Conservation (phyloP, 2,113 vertebrate genomes). For the Parotia lawesii region DNA sequence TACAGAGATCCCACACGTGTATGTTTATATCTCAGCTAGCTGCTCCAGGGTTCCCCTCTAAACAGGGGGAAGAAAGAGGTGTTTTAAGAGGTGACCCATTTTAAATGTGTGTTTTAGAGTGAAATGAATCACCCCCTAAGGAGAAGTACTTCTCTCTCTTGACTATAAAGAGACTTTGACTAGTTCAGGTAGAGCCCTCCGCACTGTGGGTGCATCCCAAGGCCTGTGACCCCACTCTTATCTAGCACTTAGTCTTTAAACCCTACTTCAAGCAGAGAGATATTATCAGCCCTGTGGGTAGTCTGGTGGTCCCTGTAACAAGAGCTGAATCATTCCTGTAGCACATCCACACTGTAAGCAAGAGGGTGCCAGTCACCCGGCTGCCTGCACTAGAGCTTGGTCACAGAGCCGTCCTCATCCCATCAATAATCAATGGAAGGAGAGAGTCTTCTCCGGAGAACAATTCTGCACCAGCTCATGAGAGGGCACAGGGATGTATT, state of each 20-base stretch:
- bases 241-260: not conserved
- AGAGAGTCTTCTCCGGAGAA: not conserved
- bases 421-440: not conserved
- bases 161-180: not conserved
- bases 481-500: not conserved
- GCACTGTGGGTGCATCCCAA: not conserved
- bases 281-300: not conserved
- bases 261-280: not conserved
- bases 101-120: slow-evolving; percentile 44
- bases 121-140: slow-evolving; percentile 14
- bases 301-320: not conserved
- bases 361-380: not conserved
- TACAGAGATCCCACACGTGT: not conserved
- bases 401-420: not conserved
- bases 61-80: not conserved
- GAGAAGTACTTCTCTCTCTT: not conserved
- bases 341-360: not conserved
- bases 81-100: slow-evolving; percentile 35
- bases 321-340: not conserved
- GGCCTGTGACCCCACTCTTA: not conserved
- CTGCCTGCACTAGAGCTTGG: not conserved
- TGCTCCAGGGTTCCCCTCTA: not conserved
- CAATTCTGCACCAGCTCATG: not conserved
- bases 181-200: not conserved
- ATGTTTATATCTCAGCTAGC: not conserved